phyloP scores from a whole-genome alignment of 2,113 vertebrate species.

The Tachuris rubrigastra region DNA sequence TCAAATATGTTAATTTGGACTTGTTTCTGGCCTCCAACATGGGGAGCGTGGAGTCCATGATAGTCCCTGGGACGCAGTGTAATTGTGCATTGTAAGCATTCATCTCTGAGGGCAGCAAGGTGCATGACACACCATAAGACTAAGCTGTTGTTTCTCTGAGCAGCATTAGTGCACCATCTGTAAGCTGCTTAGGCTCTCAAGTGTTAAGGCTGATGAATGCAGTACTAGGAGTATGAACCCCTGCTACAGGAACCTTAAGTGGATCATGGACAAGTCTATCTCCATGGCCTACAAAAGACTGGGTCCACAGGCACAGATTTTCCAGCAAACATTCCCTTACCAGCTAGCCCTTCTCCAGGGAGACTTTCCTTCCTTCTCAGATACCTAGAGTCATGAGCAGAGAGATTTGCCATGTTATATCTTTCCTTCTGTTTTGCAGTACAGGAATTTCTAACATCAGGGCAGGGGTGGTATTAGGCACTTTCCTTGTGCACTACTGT shows the following conservation, averaged over 20 bases:
- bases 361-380: neutral
- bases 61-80: neutral
- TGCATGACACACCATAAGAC: neutral
- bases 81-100: neutral
- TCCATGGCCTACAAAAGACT: neutral
- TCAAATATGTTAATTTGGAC: neutral
- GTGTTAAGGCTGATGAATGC: neutral
- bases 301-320: neutral
- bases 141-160: neutral
- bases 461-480: neutral
- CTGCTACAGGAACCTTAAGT: rapidly evolving
- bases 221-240: neutral
- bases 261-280: neutral
- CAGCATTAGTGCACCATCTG: neutral
- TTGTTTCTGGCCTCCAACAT: rapidly evolving
- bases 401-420: neutral
- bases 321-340: neutral
- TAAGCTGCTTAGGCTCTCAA: neutral
- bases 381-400: neutral
- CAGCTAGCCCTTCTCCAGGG: neutral
- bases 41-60: neutral
- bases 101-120: rapidly evolving
- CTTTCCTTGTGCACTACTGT: neutral
- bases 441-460: neutral
- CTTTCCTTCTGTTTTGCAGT: neutral